phyloP scores from a whole-genome alignment of 1,140 invertebrate species.

The Caenorhabditis latens region DNA sequence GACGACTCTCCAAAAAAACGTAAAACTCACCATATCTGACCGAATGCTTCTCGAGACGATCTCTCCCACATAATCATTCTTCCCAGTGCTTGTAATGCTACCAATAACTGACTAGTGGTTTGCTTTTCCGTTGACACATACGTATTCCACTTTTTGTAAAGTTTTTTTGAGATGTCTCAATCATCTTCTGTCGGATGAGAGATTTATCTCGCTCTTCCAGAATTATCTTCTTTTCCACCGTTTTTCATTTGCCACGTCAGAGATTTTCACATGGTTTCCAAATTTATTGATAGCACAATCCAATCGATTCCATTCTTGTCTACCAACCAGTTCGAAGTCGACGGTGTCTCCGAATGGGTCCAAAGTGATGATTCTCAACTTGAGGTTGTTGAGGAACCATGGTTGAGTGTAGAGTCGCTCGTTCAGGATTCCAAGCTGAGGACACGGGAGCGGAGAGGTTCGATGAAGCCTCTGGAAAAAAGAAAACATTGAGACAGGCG shows the following conservation, averaged over 20 bases:
- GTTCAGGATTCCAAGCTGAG: too few species aligned
- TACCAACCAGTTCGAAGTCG: neutral
- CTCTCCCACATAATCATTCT: slow-evolving; percentile 56
- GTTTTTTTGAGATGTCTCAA: slow-evolving; percentile 12
- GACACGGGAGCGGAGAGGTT: too few species aligned
- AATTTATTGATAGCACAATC: slow-evolving; percentile 23
- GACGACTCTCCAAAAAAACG: too few species aligned
- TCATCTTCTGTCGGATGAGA: neutral
- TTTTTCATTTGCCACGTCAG: neutral
- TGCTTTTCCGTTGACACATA: too few species aligned
- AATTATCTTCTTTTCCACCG: neutral
- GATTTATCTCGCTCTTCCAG: neutral
- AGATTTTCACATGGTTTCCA: neutral
- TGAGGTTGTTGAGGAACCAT: too few species aligned
- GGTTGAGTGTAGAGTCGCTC: too few species aligned
- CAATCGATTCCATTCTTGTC: slow-evolving; percentile 24
- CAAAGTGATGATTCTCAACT: too few species aligned
- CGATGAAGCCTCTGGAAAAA: neutral
- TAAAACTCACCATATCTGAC: slow-evolving; percentile 55
- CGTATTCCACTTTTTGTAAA: too few species aligned
- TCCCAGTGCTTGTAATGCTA: too few species aligned
- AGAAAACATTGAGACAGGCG: too few species aligned
- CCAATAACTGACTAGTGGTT: too few species aligned
- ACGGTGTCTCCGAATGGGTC: neutral
- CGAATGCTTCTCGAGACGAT: slow-evolving; percentile 38